phyloP scores from a whole-genome alignment of 2,797 vertebrate species.

The Odontamblyopus rebecca region DNA sequence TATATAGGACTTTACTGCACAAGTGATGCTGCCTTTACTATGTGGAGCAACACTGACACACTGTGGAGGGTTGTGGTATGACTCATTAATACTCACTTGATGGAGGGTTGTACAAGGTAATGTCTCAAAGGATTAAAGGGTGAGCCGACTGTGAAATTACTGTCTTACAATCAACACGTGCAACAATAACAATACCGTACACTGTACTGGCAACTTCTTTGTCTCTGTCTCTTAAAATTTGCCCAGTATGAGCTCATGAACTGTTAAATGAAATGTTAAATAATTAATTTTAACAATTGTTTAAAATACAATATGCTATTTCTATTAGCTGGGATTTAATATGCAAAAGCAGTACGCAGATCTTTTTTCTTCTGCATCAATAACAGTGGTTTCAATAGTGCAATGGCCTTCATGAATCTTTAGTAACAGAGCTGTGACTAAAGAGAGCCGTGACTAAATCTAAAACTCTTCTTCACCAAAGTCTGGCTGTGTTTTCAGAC shows the following conservation, averaged over 20 bases:
- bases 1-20: constrained; percentile 20
- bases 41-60: constrained; percentile 41
- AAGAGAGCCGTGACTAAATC: constrained; percentile 2
- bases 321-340: no score
- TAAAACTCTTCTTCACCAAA: neutral
- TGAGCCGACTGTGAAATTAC: constrained; percentile 5
- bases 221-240: neutral
- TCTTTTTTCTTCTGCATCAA: neutral
- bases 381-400: neutral
- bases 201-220: neutral
- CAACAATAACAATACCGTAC: neutral
- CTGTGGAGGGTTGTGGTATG: constrained; percentile 37
- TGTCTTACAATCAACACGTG: neutral
- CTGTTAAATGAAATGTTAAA: neutral
- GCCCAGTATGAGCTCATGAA: neutral
- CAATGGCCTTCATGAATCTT: constrained; percentile 2
- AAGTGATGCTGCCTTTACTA: neutral
- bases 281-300: no score
- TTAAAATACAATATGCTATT: no score
- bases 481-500: neutral
- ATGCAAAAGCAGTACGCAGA: no score
- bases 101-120: constrained; percentile 30
- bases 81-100: constrained; percentile 6
- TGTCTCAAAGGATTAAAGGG: constrained; percentile 21
- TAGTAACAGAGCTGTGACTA: neutral